Evolutionary conservation across 2,888 invertebrate species (phyloP).

Genomic region (Caprella mutica): DNA sequence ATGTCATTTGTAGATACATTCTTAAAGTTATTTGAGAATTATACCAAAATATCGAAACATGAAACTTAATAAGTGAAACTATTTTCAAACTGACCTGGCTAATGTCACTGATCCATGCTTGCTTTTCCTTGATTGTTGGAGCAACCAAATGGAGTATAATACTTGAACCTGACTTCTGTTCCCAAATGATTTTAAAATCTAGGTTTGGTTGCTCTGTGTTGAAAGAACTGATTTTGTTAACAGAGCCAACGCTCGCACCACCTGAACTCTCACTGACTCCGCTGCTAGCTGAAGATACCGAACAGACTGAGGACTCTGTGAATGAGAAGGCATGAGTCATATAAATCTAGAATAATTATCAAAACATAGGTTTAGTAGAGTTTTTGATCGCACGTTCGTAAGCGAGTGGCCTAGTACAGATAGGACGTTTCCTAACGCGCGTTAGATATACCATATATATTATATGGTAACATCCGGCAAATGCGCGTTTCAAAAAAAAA

Average conservation of each 20-base stretch:
- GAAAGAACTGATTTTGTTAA: conserved; percentile 36
- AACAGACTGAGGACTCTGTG: conserved; percentile 46
- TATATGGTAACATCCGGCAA: too few species aligned
- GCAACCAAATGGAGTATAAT: conserved; percentile 54
- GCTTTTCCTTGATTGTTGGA: conserved; percentile 72
- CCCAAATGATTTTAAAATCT: conserved; percentile 60
- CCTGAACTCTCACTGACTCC: conserved; percentile 41
- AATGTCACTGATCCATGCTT: conserved; percentile 85
- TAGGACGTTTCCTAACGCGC: too few species aligned
- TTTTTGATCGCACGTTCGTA: too few species aligned
- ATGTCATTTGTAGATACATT: too few species aligned
- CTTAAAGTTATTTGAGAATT: too few species aligned
- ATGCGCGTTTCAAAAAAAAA: too few species aligned
- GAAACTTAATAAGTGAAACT: too few species aligned
- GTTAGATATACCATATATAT: too few species aligned
- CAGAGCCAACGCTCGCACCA: conserved; percentile 36
- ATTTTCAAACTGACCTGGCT: conserved; percentile 50
- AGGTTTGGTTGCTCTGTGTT: conserved; percentile 46
- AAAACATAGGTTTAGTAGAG: too few species aligned
- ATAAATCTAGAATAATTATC: too few species aligned
- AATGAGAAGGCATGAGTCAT: neutral
- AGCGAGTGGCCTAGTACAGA: too few species aligned
- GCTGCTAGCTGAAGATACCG: conserved; percentile 48
- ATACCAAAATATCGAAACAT: too few species aligned
- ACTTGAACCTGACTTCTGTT: conserved; percentile 53